A percentile compares a stretch with the other conserved stretches of the same genome.
Conservation (phyloP, 2,797 vertebrate species). For the Natrix natrix region DNA sequence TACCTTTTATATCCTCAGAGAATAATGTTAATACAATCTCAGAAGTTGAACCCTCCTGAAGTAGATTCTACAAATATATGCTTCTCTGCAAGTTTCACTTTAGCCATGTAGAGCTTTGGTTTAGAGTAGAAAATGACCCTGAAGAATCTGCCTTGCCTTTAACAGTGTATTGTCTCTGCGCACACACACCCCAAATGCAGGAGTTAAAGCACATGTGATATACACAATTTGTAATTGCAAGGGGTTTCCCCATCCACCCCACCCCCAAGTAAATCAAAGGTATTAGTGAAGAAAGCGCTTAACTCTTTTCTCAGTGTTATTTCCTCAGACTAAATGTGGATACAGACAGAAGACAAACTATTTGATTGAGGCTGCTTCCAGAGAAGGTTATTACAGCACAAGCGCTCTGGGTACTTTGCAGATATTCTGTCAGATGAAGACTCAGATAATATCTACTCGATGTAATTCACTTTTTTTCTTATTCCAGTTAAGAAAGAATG, state of each 20-base stretch:
- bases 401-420: not conserved
- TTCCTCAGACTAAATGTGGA: not conserved
- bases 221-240: not conserved
- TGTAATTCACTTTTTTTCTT: not conserved
- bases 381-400: not conserved
- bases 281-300: not conserved
- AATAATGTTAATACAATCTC: slow-evolving; percentile 38
- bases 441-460: not conserved
- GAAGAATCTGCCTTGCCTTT: not conserved
- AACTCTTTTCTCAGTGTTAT: not conserved
- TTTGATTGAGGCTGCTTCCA: not conserved
- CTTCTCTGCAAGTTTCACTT: not conserved
- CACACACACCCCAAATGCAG: not conserved
- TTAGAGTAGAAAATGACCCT: not conserved
- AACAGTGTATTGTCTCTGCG: not conserved
- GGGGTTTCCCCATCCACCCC: not conserved
- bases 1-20: slow-evolving; percentile 48
- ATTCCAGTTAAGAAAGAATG: not conserved
- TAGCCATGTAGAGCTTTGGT: not conserved
- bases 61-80: slow-evolving; percentile 38
- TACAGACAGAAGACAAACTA: not conserved
- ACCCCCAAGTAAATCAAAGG: not conserved
- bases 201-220: not conserved
- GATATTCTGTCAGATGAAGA: not conserved
- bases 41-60: slow-evolving; percentile 37